phyloP scores from a whole-genome alignment of 2,888 invertebrate species.

The Cantharis lateralis region DNA sequence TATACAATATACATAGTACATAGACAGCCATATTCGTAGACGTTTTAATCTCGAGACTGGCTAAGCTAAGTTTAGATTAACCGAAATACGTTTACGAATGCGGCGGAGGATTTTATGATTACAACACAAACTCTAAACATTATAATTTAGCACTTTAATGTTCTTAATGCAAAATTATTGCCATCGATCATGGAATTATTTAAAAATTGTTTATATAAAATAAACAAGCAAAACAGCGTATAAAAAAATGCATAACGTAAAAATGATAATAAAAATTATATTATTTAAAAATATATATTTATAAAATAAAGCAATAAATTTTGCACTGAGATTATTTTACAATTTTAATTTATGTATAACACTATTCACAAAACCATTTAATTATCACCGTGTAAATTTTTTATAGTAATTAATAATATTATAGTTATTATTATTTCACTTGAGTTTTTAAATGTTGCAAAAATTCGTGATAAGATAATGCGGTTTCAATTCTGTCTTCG shows the following conservation, averaged over 20 bases:
- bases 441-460: conserved; percentile 91
- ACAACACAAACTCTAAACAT: background rate
- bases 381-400: conserved; percentile 14
- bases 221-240: background rate
- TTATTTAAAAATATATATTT: background rate
- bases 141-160: conserved; percentile 9
- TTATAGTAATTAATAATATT: background rate
- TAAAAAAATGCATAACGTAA: background rate
- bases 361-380: conserved; percentile 24
- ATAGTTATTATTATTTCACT: conserved; percentile 69
- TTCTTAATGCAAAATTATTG: conserved; percentile 12
- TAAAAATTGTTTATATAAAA: background rate
- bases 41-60: background rate
- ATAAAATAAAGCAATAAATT: conserved; percentile 14
- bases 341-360: conserved; percentile 2
- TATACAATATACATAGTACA: background rate
- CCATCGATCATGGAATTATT: background rate
- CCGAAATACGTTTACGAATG: background rate
- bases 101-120: background rate
- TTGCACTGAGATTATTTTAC: conserved; percentile 11
- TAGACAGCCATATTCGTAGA: background rate
- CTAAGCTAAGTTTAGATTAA: background rate
- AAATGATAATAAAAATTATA: background rate
- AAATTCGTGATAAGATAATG: conserved; percentile 97
- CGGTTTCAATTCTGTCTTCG: conserved; percentile 93